A percentile compares a stretch with the other conserved stretches of the same genome.
Evolutionary conservation across 2,888 invertebrate genomes (phyloP).

Genomic region (Cryptophagus acutangulus): DNA sequence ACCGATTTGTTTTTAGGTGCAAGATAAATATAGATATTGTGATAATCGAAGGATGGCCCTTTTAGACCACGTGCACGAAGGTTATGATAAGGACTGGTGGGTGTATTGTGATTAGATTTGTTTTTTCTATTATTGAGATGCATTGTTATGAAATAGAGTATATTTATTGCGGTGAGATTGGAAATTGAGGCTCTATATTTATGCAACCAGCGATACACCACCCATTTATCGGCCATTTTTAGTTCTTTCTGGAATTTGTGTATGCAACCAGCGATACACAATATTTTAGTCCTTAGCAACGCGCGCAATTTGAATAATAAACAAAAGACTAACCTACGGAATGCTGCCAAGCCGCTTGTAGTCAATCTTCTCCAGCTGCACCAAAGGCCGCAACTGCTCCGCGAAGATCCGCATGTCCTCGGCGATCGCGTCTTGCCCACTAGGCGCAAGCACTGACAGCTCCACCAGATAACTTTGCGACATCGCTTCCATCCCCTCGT

Average conservation of each 20-base stretch:
- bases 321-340: background rate
- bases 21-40: constrained; percentile 98
- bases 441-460: constrained; percentile 82
- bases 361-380: constrained; percentile 89
- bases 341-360: constrained; percentile 62
- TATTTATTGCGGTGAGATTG: too few relatives aligned
- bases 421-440: constrained; percentile 89
- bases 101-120: constrained; percentile 80
- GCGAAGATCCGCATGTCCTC: constrained; percentile 95
- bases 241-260: too few relatives aligned
- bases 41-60: constrained; percentile 93
- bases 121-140: too few relatives aligned
- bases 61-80: constrained; percentile 96
- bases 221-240: too few relatives aligned
- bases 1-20: too few relatives aligned
- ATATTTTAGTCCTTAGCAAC: too few relatives aligned
- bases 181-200: too few relatives aligned
- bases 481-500: constrained; percentile 73
- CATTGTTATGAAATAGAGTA: too few relatives aligned
- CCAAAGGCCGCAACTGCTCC: constrained; percentile 87
- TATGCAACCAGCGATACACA: too few relatives aligned
- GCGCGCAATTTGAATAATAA: too few relatives aligned
- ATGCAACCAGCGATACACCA: too few relatives aligned
- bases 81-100: constrained; percentile 99
- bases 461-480: constrained; percentile 92